These are phyloP conservation scores for Myiotriccus ornatus DNA, from an alignment of 2,797 vertebrate genomes.

Conservation along the genomic window DNA sequence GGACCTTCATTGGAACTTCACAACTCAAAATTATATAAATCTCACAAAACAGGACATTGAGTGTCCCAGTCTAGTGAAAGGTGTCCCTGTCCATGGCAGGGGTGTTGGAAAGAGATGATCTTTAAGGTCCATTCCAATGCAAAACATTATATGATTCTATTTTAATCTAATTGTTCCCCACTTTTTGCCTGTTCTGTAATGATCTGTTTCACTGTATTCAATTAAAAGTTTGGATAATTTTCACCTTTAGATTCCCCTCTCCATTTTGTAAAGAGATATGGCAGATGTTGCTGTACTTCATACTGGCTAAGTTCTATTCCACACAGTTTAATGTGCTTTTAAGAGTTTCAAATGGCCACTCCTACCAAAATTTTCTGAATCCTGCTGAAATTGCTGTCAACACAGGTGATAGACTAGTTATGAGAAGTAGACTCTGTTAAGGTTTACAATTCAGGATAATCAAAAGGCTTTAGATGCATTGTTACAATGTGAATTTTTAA, in stretches of 20 bases:
- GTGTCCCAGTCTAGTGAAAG: neutral
- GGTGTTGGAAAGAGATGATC: neutral
- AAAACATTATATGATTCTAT: neutral
- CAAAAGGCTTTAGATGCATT: neutral
- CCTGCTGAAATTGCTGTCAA: neutral
- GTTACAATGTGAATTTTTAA: neutral
- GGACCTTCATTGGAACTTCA: neutral
- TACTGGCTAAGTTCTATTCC: neutral
- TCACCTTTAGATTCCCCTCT: neutral
- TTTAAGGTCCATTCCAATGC: neutral
- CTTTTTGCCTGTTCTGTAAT: neutral
- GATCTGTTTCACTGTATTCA: neutral
- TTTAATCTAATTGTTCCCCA: neutral
- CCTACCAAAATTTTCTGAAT: neutral
- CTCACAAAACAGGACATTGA: neutral
- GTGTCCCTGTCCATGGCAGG: neutral
- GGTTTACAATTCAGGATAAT: neutral
- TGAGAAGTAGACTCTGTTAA: neutral
- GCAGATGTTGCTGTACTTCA: neutral
- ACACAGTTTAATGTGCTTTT: neutral
- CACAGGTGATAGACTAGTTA: neutral
- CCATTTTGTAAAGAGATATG: neutral
- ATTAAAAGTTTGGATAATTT: neutral
- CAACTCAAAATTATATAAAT: neutral
- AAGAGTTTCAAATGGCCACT: neutral